Base-by-base conservation (phyloP, 2,888 invertebrate species). In the Lasioglossum pauxillum region DNA sequence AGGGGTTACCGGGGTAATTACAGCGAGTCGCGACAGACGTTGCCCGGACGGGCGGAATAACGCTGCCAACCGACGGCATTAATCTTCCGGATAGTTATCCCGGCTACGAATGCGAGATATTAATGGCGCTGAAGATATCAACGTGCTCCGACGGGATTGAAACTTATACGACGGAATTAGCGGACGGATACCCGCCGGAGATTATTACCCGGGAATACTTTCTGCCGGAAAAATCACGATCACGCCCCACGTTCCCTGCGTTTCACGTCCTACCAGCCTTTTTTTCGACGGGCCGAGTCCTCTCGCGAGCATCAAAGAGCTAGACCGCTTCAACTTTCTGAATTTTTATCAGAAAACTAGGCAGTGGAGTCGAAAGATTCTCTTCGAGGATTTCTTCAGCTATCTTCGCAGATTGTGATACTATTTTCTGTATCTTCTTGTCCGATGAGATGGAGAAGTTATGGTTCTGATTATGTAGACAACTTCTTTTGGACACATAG, bases 141-240 rank as follows among this genome's bases (percentile, higher is more conserved):
- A 75, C 79, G 49, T 80, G 23, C 69, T 64, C 8, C 41, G 53
- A 64, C n/a, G 60, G 75, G 49, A 71, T 84, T 76, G 78, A 85
- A 86, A 85, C 85, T 85, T 86, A 86, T 85, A 78, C 77, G 49
- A 76, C 38, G 73, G 44, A 87, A 80, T 82, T 85, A 87, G 46
- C 86, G 74, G 46, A 53, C 60, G 78, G 73, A 84, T 81, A 67
- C 78, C 14, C 75, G 57, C 19, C 35, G 49, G 60, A 60, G 60
- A 19, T 64, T 76, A 60, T 76, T 76, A 64, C 57, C 16, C n/a
- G n/a, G 35, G 53, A n/a, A 44, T 60, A 27, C 38, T 12, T 69
- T 23, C 23, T 10, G 10, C 19, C 67, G 19, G 67, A 35, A 67
- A 35, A 67, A 35, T 69, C 69, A 7, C 23, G 23, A 38, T 5